Evolutionary conservation across 2,113 vertebrate species (phyloP).

Genomic region (Burhinus bistriatus): DNA sequence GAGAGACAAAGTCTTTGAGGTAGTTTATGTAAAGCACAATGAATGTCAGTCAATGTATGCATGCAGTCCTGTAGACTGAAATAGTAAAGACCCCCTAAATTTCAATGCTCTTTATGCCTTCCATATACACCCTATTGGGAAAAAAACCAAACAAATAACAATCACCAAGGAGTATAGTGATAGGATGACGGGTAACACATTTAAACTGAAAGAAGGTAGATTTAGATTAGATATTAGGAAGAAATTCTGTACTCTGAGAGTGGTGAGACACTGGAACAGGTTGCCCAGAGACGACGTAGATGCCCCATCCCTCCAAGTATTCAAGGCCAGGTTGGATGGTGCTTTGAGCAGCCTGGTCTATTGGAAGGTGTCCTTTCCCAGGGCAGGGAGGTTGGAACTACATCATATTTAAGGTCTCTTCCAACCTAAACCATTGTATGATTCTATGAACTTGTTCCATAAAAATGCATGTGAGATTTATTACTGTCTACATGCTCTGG

Average conservation of each 20-base stretch:
- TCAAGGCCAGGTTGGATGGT: background rate
- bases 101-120: background rate
- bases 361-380: background rate
- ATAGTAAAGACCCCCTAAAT: background rate
- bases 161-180: background rate
- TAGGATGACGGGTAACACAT: background rate
- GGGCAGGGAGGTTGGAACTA: background rate
- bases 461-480: background rate
- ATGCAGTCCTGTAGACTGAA: background rate
- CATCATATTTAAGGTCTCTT: background rate
- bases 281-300: background rate
- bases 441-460: background rate
- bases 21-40: background rate
- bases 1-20: background rate
- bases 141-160: background rate
- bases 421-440: background rate
- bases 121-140: rapidly evolving
- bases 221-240: background rate
- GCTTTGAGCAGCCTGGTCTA: background rate
- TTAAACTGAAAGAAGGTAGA: background rate
- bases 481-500: background rate
- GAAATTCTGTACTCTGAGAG: background rate
- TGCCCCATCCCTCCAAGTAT: background rate
- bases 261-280: background rate
- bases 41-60: background rate